phyloP scores from a whole-genome alignment of 2,888 invertebrate genomes.

The Salticus scenicus region DNA sequence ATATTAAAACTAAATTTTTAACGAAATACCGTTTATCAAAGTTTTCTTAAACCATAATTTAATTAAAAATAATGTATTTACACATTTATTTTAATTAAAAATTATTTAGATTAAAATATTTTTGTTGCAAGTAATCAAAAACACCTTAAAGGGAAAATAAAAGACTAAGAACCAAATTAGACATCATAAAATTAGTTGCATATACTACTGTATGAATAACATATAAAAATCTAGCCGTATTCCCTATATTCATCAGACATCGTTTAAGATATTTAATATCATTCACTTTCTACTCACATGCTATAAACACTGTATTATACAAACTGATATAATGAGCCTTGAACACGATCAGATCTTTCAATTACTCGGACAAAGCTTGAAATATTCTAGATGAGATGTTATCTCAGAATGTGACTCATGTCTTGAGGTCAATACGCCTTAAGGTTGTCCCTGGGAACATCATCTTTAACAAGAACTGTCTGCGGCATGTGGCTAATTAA shows the following conservation, averaged over 20 bases:
- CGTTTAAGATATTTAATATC: neutral
- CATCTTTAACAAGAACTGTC: conserved; percentile 6
- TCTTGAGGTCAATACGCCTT: conserved; percentile 3
- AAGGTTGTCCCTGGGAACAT: conserved; percentile 28
- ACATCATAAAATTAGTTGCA: neutral
- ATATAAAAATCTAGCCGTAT: neutral
- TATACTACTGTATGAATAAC: neutral
- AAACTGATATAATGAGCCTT: neutral
- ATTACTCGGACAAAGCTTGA: conserved; percentile 9
- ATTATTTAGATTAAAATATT: too few species aligned
- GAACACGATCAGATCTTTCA: neutral
- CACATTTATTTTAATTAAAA: too few species aligned
- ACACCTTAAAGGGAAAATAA: too few species aligned
- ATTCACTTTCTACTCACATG: neutral
- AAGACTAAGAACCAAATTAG: too few species aligned
- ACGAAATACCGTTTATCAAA: too few species aligned
- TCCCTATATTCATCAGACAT: neutral
- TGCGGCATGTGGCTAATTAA: conserved; percentile 42
- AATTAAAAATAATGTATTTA: too few species aligned
- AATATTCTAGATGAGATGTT: neutral
- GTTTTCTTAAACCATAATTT: too few species aligned
- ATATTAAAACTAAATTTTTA: too few species aligned
- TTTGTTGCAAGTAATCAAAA: too few species aligned
- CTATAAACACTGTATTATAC: neutral
- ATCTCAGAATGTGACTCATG: neutral